Base-by-base conservation (phyloP, 1,140 invertebrate genomes). In the Planococcus citri region DNA sequence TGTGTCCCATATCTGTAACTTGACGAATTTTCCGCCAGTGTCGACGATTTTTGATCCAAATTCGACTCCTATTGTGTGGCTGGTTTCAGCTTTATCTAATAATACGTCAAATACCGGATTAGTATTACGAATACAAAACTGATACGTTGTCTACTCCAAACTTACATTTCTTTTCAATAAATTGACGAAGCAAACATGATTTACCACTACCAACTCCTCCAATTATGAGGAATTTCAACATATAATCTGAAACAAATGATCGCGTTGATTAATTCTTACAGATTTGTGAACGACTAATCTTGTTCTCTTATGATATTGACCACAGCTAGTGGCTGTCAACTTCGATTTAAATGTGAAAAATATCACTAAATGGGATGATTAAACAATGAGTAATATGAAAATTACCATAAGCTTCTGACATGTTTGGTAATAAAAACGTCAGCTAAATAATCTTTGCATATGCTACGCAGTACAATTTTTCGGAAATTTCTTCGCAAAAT, bases 1-100 rank as follows among this genome's bases (percentile, higher is more conserved):
- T 8, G 93, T 97, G 79, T 97, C 93, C 93, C 92, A 97, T 82
- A 95, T 94, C 80, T 95, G 94, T 74, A 96, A 83, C 78, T 95
- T 95, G 14, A 95, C 90, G 78, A 88, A 90, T 29, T 87, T 85
- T 37, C 90, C 87, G 76, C 95, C 93, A 20, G 95, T 89, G 68
- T 85, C 84, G 21, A 95, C 89, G 75, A 95, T 84, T 84, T 95
- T 95, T 77, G 94, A 95, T 92, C 95, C 83, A 70, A 83, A 84
- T 72, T 38, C 41, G 38, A 70, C 57, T 68, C 38, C 27, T 20
- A 38, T 25, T 2, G 38, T 41, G 51, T 51, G 38, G 33, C 38
- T 24, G 3, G 22, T 10, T 38, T 51, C 22, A n/a, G 14, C 29
- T 20, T 57, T 41, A 22, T 51, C 22, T 41, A 22, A 22, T n/a